These are phyloP conservation scores for Campopleginae sp. DNA, from an alignment of 2,888 invertebrate genomes.

Conservation along the genomic window DNA sequence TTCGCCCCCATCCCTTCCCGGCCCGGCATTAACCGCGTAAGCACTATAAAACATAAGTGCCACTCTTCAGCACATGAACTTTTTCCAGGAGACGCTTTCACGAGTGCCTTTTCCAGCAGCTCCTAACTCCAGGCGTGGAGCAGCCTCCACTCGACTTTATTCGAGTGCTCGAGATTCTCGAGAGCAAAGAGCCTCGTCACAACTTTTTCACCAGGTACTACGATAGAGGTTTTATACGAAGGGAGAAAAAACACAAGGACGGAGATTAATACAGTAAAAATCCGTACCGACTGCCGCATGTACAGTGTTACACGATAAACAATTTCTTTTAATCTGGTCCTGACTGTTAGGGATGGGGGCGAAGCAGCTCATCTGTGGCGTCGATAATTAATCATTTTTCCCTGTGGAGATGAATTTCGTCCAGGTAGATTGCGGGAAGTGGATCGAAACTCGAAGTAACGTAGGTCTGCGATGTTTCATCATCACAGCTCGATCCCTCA, in stretches of 20 bases:
- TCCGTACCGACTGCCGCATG: background rate
- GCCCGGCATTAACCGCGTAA: constrained; percentile 25
- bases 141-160: constrained; percentile 9
- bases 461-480: constrained; percentile 38
- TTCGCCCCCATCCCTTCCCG: constrained; percentile 68
- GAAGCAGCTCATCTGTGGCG: background rate
- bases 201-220: background rate
- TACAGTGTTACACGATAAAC: background rate
- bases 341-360: background rate
- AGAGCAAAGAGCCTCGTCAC: background rate
- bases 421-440: constrained; percentile 16
- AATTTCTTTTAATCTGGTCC: too few species aligned
- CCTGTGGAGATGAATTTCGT: constrained; percentile 8
- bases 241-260: background rate
- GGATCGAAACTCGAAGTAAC: constrained; percentile 22
- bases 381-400: constrained; percentile 39
- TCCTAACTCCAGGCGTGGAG: background rate
- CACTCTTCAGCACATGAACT: constrained; percentile 22
- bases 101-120: background rate
- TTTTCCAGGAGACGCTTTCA: constrained; percentile 11
- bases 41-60: constrained; percentile 46
- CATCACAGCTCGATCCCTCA: constrained; percentile 51
- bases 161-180: constrained; percentile 1
- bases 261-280: background rate
- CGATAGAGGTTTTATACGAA: background rate